phyloP scores from a whole-genome alignment of 2,797 vertebrate genomes.

The Lagorchestes hirsutus region DNA sequence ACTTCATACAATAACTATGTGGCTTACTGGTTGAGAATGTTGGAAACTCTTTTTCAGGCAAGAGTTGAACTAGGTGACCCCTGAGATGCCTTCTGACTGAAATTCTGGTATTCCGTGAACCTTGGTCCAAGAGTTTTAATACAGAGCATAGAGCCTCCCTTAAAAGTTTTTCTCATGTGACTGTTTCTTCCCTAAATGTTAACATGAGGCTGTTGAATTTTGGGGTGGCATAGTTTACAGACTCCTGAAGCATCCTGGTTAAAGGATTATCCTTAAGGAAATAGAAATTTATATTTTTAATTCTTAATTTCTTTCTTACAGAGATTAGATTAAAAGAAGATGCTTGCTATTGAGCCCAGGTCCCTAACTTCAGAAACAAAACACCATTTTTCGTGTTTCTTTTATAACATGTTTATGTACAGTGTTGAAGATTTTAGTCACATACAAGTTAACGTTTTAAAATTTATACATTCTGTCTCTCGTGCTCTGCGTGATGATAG shows the following conservation, averaged over 20 bases:
- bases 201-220: background rate
- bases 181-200: background rate
- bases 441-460: background rate
- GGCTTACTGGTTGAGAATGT: background rate
- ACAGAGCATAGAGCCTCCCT: background rate
- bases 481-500: conserved; percentile 60
- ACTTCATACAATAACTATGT: background rate
- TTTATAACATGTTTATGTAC: rapidly evolving
- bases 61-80: background rate
- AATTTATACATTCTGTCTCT: background rate
- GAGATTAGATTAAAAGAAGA: conserved; percentile 7
- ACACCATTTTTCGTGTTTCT: background rate
- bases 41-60: background rate
- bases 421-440: background rate
- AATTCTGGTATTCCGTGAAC: background rate
- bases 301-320: background rate
- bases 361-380: background rate
- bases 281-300: background rate
- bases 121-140: background rate
- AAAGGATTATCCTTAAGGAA: background rate
- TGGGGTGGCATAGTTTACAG: background rate
- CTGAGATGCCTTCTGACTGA: background rate
- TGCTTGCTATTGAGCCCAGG: background rate
- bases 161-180: background rate
- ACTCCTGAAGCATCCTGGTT: background rate